Percentiles rank a stretch among this genome's conserved stretches.
These are phyloP conservation scores for Psittacus erithacus DNA, from an alignment of 2,113 vertebrate species.

Conservation along the genomic window DNA sequence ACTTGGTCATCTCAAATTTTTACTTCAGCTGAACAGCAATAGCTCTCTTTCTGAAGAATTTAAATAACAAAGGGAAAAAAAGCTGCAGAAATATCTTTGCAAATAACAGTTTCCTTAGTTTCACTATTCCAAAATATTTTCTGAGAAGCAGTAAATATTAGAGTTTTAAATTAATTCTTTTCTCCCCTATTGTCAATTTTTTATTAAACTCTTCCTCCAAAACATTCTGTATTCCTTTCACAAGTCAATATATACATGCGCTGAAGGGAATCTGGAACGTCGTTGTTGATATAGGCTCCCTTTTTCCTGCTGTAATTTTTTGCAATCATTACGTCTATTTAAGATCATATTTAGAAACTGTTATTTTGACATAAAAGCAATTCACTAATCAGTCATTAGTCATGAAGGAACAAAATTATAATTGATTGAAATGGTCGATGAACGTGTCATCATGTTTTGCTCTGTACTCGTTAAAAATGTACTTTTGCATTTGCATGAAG, in stretches of 20 bases:
- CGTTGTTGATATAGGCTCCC: neutral
- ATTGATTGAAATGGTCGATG: slow-evolving; percentile 50
- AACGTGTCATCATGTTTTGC: neutral
- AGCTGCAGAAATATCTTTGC: neutral
- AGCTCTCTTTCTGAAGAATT: neutral
- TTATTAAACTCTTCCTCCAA: neutral
- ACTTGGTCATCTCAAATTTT: neutral
- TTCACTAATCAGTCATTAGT: slow-evolving; percentile 56
- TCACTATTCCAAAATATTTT: neutral
- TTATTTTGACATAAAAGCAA: slow-evolving; percentile 56
- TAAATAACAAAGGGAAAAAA: neutral
- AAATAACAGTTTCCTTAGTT: neutral
- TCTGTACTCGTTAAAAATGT: slow-evolving; percentile 45
- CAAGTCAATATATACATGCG: neutral
- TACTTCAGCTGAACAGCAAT: neutral
- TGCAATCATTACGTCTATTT: slow-evolving; percentile 38
- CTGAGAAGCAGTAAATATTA: neutral
- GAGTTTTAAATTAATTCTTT: neutral
- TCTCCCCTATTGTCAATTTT: neutral
- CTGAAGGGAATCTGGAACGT: slow-evolving; percentile 15
- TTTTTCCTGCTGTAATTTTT: slow-evolving; percentile 32
- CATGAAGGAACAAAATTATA: slow-evolving; percentile 9
- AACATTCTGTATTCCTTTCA: slow-evolving; percentile 15
- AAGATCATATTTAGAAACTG: slow-evolving; percentile 43
- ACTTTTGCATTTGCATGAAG: neutral